Conservation (phyloP, 1,140 invertebrate genomes). For the Belonocnema kinseyi region DNA sequence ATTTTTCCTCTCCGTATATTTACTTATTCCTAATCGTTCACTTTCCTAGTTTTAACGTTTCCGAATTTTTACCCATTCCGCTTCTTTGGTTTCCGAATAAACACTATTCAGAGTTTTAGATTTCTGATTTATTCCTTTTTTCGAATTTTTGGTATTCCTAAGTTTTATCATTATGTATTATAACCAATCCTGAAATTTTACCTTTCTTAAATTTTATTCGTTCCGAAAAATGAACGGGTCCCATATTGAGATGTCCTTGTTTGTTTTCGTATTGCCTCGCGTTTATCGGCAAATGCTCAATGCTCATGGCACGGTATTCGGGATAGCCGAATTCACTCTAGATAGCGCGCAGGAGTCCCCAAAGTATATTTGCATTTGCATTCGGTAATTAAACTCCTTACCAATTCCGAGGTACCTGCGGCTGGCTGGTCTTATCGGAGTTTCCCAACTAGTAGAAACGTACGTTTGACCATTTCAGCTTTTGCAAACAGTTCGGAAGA, state of each 20-base stretch:
- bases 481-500: constrained; percentile 34
- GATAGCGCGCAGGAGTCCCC: constrained; percentile 53
- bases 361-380: constrained; percentile 70
- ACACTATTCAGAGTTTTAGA: too few species aligned
- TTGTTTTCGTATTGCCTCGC: background rate
- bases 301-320: constrained; percentile 33
- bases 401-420: constrained; percentile 50
- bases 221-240: too few species aligned
- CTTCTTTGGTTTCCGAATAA: too few species aligned
- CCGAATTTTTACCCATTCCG: too few species aligned
- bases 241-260: background rate
- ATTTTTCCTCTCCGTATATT: too few species aligned
- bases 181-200: too few species aligned
- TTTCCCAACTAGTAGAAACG: constrained; percentile 39
- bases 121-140: too few species aligned
- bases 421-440: constrained; percentile 58
- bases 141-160: too few species aligned
- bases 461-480: constrained; percentile 42
- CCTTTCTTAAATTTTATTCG: too few species aligned
- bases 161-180: too few species aligned
- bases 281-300: constrained; percentile 35
- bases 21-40: too few species aligned
- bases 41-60: too few species aligned
- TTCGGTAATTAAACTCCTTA: constrained; percentile 65
- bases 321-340: constrained; percentile 39